Percentiles rank a stretch among this genome's conserved stretches.
phyloP scores from a whole-genome alignment of 2,888 invertebrate species.

The Campoletis raptor region DNA sequence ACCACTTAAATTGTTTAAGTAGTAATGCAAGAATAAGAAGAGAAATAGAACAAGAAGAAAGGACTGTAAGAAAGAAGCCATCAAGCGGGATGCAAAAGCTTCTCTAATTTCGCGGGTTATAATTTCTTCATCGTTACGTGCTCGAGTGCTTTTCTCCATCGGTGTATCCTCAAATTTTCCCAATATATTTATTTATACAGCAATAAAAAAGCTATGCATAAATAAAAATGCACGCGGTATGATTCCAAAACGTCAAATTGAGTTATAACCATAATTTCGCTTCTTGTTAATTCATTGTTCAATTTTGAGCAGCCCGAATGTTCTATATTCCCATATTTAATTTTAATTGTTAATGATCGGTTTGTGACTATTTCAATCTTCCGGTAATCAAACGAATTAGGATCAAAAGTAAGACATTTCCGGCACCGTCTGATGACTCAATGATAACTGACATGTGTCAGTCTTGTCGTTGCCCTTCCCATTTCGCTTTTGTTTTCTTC shows the following conservation, averaged over 20 bases:
- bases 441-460: not conserved
- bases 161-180: slow-evolving; percentile 14
- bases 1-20: slow-evolving; percentile 59
- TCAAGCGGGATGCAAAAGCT: slow-evolving; percentile 59
- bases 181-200: not conserved
- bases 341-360: not conserved
- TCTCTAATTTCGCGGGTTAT: slow-evolving; percentile 71
- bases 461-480: not conserved
- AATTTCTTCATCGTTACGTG: slow-evolving; percentile 73
- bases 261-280: not conserved
- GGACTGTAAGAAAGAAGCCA: slow-evolving; percentile 50
- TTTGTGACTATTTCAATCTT: not conserved
- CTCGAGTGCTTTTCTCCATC: slow-evolving; percentile 44
- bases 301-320: not conserved
- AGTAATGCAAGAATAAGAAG: slow-evolving; percentile 48
- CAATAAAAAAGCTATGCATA: not conserved
- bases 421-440: slow-evolving; percentile 4
- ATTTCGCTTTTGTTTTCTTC: slow-evolving; percentile 8
- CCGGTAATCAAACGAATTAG: not conserved
- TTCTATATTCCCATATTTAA: not conserved
- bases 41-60: slow-evolving; percentile 21
- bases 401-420: not conserved
- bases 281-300: not conserved
- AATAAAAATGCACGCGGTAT: not conserved
- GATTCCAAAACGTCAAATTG: not conserved